These are phyloP conservation scores for Rhopalosiphum nymphaeae DNA, from an alignment of 2,888 invertebrate species.

Conservation along the genomic window DNA sequence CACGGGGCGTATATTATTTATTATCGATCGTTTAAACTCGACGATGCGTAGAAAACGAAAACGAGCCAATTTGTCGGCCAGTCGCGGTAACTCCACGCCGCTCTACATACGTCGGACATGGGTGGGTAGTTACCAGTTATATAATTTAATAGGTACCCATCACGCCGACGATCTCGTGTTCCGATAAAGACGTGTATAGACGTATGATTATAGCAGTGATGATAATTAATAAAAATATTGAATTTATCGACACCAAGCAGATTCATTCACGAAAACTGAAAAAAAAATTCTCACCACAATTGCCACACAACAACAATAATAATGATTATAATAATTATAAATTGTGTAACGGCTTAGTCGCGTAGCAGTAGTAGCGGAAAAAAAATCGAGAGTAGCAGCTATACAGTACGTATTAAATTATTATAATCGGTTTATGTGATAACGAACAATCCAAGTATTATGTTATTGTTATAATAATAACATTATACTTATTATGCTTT, in stretches of 20 bases:
- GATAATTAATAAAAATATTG: not conserved
- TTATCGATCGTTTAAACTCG: not conserved
- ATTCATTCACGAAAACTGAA: not conserved
- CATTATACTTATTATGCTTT: not conserved
- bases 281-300: not conserved
- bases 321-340: not conserved
- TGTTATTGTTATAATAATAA: not conserved
- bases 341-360: not conserved
- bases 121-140: not conserved
- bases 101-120: not conserved
- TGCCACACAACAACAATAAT: not conserved
- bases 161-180: not conserved
- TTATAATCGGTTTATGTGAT: not conserved
- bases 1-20: not conserved
- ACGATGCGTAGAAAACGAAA: not conserved
- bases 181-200: not conserved
- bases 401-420: not conserved
- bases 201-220: not conserved
- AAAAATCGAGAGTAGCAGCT: not conserved
- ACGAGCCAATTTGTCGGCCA: constrained; percentile 13
- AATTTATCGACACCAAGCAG: not conserved
- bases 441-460: not conserved
- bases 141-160: not conserved
- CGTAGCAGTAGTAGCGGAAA: not conserved
- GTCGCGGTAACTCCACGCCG: not conserved